These are phyloP conservation scores for Carettochelys insculpta DNA, from an alignment of 2,113 vertebrate species.

Conservation along the genomic window DNA sequence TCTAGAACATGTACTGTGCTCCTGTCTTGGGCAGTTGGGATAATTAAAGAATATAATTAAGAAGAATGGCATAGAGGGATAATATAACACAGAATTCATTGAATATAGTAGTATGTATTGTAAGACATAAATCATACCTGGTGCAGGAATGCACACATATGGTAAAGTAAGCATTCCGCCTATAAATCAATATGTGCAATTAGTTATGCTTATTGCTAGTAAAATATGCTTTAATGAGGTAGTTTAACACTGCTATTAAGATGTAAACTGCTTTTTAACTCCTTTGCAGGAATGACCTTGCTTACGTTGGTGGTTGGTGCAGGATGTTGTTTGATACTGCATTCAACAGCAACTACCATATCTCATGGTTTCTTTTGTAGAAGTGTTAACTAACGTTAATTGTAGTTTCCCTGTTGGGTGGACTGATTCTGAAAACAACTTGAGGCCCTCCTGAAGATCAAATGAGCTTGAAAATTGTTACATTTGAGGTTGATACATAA, in stretches of 20 bases:
- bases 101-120: not conserved
- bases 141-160: conserved; percentile 23
- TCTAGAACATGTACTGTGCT: not conserved
- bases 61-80: not conserved
- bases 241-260: not conserved
- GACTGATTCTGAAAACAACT: not conserved
- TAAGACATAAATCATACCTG: conserved; percentile 21
- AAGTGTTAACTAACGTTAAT: not conserved
- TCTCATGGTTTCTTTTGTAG: not conserved
- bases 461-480: not conserved
- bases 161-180: not conserved
- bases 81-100: conserved; percentile 41
- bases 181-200: conserved; percentile 38
- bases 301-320: not conserved
- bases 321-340: not conserved
- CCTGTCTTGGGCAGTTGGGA: conserved; percentile 40
- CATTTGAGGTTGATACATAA: not conserved
- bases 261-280: conserved; percentile 12
- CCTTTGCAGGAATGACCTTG: not conserved
- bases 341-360: not conserved
- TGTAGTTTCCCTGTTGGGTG: not conserved
- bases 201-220: conserved; percentile 9
- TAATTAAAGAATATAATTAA: conserved; percentile 51
- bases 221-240: conserved; percentile 36
- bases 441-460: not conserved